A percentile compares a stretch with the other conserved stretches of the same genome.
Evolutionary conservation across 2,113 vertebrate species (phyloP).

Genomic region (Trogon melanurus): DNA sequence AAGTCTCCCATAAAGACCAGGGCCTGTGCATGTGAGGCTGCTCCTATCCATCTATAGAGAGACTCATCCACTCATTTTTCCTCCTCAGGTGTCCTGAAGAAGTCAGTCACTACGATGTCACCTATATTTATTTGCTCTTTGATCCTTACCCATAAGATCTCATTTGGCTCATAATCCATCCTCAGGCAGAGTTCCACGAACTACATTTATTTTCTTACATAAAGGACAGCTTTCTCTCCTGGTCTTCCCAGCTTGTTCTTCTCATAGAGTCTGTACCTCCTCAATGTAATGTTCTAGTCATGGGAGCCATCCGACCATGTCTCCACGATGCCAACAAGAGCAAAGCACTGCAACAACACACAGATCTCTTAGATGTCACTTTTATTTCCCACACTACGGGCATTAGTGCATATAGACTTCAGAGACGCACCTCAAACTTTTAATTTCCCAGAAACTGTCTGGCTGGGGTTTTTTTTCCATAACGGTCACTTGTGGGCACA

Average conservation of each 20-base stretch:
- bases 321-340: neutral
- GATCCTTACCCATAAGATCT: neutral
- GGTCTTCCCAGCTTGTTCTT: neutral
- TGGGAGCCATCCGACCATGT: neutral
- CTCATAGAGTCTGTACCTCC: neutral
- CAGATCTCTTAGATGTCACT: neutral
- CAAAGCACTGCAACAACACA: neutral
- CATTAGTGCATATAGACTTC: neutral
- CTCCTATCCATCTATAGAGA: neutral
- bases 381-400: neutral
- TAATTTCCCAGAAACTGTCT: neutral
- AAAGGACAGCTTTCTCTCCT: neutral
- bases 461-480: rapidly evolving
- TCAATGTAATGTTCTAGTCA: too few relatives aligned
- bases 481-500: neutral
- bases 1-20: neutral
- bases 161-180: neutral
- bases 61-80: neutral
- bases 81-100: neutral
- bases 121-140: neutral
- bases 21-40: neutral
- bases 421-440: neutral
- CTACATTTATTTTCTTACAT: neutral
- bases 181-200: neutral
- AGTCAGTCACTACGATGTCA: neutral